Base-by-base conservation (phyloP, 92 coral and sea anemone genomes). In the Heteractis magnifica region DNA sequence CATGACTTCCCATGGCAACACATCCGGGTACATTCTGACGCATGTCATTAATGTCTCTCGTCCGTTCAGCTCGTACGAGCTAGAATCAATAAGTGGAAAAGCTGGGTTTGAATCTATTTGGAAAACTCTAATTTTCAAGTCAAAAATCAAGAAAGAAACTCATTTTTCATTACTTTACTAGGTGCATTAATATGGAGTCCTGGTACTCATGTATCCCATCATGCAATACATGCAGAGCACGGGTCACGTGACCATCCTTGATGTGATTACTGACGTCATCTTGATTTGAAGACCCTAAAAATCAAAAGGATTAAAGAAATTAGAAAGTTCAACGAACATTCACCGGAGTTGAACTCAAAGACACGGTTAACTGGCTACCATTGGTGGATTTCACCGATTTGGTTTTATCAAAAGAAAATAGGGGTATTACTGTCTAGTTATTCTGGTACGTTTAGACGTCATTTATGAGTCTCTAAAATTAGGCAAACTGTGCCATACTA, bases 1-100 rank as follows among this genome's bases (percentile, higher is more conserved):
- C 82, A 90, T 92, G 56, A 94, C 95, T 80, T 96, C 99, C 98
- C 99, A 96, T 5, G 95, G 94, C 51, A 90, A 91, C 23, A 96
- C 89, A 80, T 92, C 88, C 1, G 99, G 98, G 80, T 80, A 96
- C 92, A 96, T 90, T 72, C 94, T 92, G 18, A 95, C 98, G 72
- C 99, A 94, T n/a, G 93, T 87, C 21, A 85, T 58, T 87, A 93
- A 76, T 23, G 97, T 91, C 72, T 89, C 94, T 12, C 88, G 90
- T 53, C 95, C 90, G 58, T 86, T 89, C 10, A 86, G 79, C 62
- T 87, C 88, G 79, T 84, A 93, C 73, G 87, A 72, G 49, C 97
- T 93, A 71, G n/a, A 75, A 72, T 4, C 8, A 81, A 6, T 26
- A 68, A 68, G 14, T 26, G 6, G 23, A 8, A 12, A 9, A 20